Base-by-base conservation (phyloP, 2,113 vertebrate species). In the Epinephelus moara region DNA sequence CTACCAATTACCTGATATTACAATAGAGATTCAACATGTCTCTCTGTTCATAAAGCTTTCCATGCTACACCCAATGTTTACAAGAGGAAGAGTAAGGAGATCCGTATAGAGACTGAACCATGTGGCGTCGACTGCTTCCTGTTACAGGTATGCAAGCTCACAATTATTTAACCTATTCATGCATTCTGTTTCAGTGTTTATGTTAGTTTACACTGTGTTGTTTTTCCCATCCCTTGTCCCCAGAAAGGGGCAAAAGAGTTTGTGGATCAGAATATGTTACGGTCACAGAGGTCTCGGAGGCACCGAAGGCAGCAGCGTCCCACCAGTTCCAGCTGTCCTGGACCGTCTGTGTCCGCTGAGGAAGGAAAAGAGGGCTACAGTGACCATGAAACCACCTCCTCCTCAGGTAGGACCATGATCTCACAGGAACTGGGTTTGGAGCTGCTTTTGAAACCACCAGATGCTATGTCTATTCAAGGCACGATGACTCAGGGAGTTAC, bases 221-320 rank as follows among this genome's bases (percentile, higher is more conserved):
- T 40, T 55, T 25, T 50, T 19, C 2, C 13, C 19, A 0, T 37
- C 18, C 57, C 15, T 0, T 49, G 18, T 59, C n/a, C 50, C 63
- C 30, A 99, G 98, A 97, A 99, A 94, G 98, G 98, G 92, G 98
- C 98, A 25, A 99, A 98, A 92, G 98, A 99, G 83, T 99, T 98
- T 30, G 97, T 98, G 17, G 96, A 97, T 3, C 96, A 97, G 91
- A 97, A 98, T 78, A 98, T 98, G 91, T 92, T 96, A 4, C 95
- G 96, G 1, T 97, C 97, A 53, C 98, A 97, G 94, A 96, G 96
- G 84, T 96, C 96, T 15, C 96, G 97, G 0, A 95, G 97, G 1
- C 94, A 96, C 3, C 94, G 97, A 15, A 95, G 94, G 85, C 97
- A 97, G 89, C 94, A 93, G 15, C 95, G 95, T 0, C 82, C 94